These are phyloP conservation scores for Babylonia areolata DNA, from an alignment of 1,140 invertebrate genomes.

Conservation along the genomic window DNA sequence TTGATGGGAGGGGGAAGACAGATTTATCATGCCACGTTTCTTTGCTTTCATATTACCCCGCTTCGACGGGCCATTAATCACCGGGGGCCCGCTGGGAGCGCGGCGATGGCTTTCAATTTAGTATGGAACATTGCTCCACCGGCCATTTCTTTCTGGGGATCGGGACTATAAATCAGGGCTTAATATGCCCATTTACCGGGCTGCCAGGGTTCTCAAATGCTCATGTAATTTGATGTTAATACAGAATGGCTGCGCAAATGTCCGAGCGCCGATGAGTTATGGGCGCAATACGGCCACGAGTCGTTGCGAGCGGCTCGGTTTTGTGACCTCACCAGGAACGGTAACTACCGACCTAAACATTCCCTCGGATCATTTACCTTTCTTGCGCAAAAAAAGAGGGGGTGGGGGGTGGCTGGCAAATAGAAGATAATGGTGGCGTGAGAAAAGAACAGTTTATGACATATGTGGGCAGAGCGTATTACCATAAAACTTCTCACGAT, in stretches of 20 bases:
- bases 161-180: slow-evolving; percentile 35
- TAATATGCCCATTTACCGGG: slow-evolving; percentile 41
- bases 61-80: slow-evolving; percentile 34
- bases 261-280: slow-evolving; percentile 37
- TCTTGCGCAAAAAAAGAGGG: slow-evolving; percentile 7
- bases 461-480: slow-evolving; percentile 14
- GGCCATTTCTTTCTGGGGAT: slow-evolving; percentile 25
- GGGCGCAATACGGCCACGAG: slow-evolving; percentile 29
- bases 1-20: slow-evolving; percentile 28
- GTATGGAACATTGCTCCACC: slow-evolving; percentile 36
- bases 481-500: not conserved
- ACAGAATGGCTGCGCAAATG: slow-evolving; percentile 42
- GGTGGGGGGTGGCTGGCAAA: not conserved
- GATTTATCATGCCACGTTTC: slow-evolving; percentile 41
- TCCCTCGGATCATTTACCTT: slow-evolving; percentile 17
- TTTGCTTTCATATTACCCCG: slow-evolving; percentile 38
- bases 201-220: slow-evolving; percentile 37
- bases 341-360: slow-evolving; percentile 26
- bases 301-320: slow-evolving; percentile 16
- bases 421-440: slow-evolving; percentile 5
- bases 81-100: slow-evolving; percentile 6
- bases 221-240: slow-evolving; percentile 44
- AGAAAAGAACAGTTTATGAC: slow-evolving; percentile 24
- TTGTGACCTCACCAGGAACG: slow-evolving; percentile 30
- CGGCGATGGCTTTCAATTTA: slow-evolving; percentile 38